These are phyloP conservation scores for Syngnathus typhle DNA, from an alignment of 2,113 vertebrate genomes.

Conservation along the genomic window DNA sequence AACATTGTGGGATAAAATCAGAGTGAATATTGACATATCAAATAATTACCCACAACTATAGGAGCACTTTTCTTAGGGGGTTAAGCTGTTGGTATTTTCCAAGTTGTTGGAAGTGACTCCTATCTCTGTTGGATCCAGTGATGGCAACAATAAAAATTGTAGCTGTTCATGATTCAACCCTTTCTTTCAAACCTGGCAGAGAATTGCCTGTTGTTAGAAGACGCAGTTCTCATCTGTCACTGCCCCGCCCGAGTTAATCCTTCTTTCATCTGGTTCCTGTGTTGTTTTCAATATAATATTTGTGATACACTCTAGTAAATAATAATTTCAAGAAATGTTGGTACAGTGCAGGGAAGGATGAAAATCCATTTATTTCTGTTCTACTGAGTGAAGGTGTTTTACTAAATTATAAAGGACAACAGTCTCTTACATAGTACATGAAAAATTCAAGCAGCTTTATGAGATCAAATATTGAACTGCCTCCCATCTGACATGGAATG, in stretches of 20 bases:
- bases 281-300: neutral
- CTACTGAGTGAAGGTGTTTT: slow-evolving; percentile 29
- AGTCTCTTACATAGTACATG: slow-evolving; percentile 46
- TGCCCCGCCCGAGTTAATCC: neutral
- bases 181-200: neutral
- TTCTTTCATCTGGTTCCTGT: too few species aligned
- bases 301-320: neutral
- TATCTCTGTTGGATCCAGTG: neutral
- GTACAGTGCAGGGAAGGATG: slow-evolving; percentile 18
- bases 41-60: neutral
- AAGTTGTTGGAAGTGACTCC: neutral
- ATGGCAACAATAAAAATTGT: neutral
- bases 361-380: slow-evolving; percentile 26
- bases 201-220: neutral
- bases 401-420: slow-evolving; percentile 58
- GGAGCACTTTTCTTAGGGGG: neutral
- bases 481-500: slow-evolving; percentile 7
- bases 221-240: neutral
- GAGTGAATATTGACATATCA: neutral
- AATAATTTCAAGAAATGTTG: slow-evolving; percentile 6
- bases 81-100: neutral
- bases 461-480: slow-evolving; percentile 60
- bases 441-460: slow-evolving; percentile 40
- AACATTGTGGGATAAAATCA: neutral
- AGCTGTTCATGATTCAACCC: neutral